These are phyloP conservation scores for Doryteuthis pealeii DNA, from an alignment of 1,140 invertebrate genomes.

Conservation along the genomic window DNA sequence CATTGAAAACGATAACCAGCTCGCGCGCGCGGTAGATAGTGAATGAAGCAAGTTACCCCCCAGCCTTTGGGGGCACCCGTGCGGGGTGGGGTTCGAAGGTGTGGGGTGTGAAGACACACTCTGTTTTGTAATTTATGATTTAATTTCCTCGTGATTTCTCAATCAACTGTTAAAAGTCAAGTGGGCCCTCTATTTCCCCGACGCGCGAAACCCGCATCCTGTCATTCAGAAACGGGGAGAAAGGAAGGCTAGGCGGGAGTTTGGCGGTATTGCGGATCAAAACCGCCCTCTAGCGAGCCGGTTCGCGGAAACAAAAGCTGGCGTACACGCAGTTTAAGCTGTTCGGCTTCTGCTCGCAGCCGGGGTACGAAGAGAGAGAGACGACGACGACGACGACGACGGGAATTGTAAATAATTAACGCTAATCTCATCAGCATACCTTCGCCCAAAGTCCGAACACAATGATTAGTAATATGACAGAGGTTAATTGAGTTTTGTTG, in stretches of 20 bases:
- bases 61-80: too few relatives aligned
- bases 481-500: constrained; percentile 2
- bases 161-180: constrained; percentile 6
- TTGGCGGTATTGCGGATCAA: too few relatives aligned
- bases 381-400: neutral
- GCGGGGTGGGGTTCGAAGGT: too few relatives aligned
- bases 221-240: neutral
- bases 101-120: neutral
- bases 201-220: neutral
- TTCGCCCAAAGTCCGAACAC: neutral
- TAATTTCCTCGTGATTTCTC: constrained; percentile 3
- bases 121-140: constrained; percentile 2
- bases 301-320: neutral
- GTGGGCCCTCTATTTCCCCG: neutral
- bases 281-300: neutral
- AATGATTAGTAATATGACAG: neutral
- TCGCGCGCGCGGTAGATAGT: too few relatives aligned
- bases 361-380: too few relatives aligned
- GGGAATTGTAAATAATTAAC: neutral
- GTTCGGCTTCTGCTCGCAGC: too few relatives aligned
- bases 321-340: neutral
- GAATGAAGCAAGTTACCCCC: too few relatives aligned
- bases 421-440: neutral
- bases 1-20: too few relatives aligned
- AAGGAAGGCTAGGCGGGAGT: too few relatives aligned